These are phyloP conservation scores for Aquatica leii DNA, from an alignment of 2,888 invertebrate species.

Conservation along the genomic window DNA sequence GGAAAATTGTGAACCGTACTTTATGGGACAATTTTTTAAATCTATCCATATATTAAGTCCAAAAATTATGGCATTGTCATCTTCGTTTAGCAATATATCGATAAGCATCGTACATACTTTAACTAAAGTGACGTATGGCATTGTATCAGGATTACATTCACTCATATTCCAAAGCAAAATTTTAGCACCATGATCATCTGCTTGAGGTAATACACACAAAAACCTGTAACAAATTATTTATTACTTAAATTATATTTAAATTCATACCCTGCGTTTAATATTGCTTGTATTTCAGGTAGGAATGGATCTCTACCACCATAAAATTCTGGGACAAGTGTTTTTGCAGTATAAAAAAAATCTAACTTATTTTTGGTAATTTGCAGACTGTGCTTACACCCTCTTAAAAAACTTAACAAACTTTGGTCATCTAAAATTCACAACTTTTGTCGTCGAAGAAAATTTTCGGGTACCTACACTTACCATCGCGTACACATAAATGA, in stretches of 20 bases:
- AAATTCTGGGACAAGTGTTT: slow-evolving; percentile 67
- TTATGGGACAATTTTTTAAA: slow-evolving; percentile 62
- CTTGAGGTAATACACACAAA: background rate
- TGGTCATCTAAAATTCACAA: slow-evolving; percentile 60
- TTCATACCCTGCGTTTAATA: slow-evolving; percentile 59
- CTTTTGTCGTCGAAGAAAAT: background rate
- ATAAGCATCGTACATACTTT: slow-evolving; percentile 64
- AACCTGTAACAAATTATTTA: background rate
- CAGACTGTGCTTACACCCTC: slow-evolving; percentile 66
- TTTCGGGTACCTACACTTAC: background rate
- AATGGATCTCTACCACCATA: slow-evolving; percentile 63
- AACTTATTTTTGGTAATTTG: slow-evolving; percentile 66
- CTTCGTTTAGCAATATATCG: slow-evolving; percentile 66
- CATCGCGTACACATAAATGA: background rate
- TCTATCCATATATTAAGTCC: slow-evolving; percentile 67
- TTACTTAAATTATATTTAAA: background rate
- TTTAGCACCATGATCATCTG: background rate
- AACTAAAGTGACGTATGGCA: slow-evolving; percentile 51
- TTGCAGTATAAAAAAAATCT: slow-evolving; percentile 67
- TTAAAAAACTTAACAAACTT: slow-evolving; percentile 64
- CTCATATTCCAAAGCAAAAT: background rate
- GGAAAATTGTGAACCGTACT: slow-evolving; percentile 62
- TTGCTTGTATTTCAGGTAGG: slow-evolving; percentile 46
- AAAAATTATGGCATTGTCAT: slow-evolving; percentile 65
- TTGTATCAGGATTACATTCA: background rate